A percentile compares a stretch with the other conserved stretches of the same genome.
Conservation (phyloP, 2,888 invertebrate species). For the Cephus runcator region DNA sequence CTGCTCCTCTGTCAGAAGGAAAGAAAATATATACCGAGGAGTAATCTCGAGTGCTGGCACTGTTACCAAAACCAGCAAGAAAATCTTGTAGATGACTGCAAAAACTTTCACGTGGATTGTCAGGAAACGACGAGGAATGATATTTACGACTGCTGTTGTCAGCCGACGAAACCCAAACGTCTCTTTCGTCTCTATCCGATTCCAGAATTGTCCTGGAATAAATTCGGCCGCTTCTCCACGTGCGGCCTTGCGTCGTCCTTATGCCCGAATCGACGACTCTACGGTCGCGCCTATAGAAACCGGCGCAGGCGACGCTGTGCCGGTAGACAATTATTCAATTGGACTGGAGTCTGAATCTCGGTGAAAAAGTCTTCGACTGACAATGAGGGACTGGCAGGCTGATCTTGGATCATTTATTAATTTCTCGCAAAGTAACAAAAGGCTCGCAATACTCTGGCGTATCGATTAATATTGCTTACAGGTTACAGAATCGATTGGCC, state of each 20-base stretch:
- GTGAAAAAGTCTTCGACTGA: not conserved
- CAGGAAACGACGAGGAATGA: no score
- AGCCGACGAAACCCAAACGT: not conserved
- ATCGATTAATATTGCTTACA: conserved; percentile 2
- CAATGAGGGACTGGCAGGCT: not conserved
- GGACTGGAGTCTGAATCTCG: not conserved
- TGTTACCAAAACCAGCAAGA: no score
- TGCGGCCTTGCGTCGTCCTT: no score
- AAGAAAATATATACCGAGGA: no score
- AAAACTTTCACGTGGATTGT: no score
- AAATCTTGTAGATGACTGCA: no score
- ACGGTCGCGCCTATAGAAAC: not conserved
- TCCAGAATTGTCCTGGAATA: not conserved
- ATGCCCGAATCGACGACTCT: no score
- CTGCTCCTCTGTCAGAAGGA: not conserved
- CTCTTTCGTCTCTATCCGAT: not conserved
- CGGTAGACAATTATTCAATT: not conserved
- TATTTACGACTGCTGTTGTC: not conserved
- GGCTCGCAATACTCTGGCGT: not conserved
- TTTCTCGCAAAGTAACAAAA: not conserved
- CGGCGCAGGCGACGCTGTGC: not conserved
- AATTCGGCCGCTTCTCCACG: no score
- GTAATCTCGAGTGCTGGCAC: no score
- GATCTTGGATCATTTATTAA: not conserved
- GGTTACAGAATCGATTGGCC: no score